Evolutionary conservation across 2,113 vertebrate species (phyloP).

Genomic region (Columbina picui): DNA sequence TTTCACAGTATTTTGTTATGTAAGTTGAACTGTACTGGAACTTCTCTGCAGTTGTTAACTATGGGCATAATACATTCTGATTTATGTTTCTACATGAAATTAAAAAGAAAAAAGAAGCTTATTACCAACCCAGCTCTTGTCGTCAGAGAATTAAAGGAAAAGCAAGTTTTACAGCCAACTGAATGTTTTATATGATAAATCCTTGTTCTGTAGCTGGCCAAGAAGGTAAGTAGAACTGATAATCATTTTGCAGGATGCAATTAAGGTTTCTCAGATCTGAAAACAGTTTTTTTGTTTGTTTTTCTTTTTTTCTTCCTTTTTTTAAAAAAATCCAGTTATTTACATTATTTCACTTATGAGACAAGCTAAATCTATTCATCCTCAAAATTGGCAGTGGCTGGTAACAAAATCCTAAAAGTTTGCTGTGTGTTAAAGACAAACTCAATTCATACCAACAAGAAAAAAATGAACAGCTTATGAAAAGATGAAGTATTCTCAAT

Average conservation of each 20-base stretch:
- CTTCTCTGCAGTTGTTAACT: constrained; percentile 47
- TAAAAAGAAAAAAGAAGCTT: neutral
- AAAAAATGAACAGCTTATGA: neutral
- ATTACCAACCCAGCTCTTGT: constrained; percentile 23
- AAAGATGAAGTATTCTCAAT: constrained; percentile 11
- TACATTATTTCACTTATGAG: constrained; percentile 16
- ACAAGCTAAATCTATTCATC: constrained; percentile 25
- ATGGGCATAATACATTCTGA: constrained; percentile 9
- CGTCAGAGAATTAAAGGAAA: constrained; percentile 30
- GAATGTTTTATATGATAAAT: constrained; percentile 20
- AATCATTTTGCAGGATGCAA: neutral
- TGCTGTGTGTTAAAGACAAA: constrained; percentile 33
- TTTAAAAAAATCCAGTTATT: neutral
- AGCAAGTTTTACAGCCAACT: constrained; percentile 38
- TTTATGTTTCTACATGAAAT: constrained; percentile 15
- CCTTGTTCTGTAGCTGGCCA: constrained; percentile 37
- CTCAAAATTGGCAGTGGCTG: constrained; percentile 28
- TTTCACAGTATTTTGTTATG: constrained; percentile 46
- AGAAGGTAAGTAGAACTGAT: constrained; percentile 8
- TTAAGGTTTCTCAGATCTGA: neutral
- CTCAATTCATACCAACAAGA: constrained; percentile 14
- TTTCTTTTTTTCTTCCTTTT: neutral
- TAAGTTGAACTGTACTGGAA: constrained; percentile 60
- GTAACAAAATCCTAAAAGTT: constrained; percentile 28
- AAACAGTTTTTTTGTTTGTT: neutral